A percentile compares a stretch with the other conserved stretches of the same genome.
Evolutionary conservation across 2,113 vertebrate genomes (phyloP).

Genomic region (Philantomba maxwellii): DNA sequence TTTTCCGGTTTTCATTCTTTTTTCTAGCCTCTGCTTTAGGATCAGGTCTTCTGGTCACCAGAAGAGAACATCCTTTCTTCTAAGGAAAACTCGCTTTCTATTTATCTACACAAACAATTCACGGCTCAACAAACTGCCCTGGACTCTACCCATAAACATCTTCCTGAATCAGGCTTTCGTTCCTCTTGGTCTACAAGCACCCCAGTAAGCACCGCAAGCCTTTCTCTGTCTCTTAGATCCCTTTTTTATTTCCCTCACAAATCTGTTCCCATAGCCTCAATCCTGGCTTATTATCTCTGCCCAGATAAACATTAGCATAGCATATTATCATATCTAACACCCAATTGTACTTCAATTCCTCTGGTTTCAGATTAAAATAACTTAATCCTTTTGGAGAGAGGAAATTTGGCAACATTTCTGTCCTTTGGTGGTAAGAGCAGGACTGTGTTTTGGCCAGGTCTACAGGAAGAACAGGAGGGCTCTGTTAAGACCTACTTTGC

Average conservation of each 20-base stretch:
- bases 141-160: neutral
- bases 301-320: slow-evolving; percentile 45
- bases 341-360: slow-evolving; percentile 29
- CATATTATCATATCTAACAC: slow-evolving; percentile 56
- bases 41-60: neutral
- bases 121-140: neutral
- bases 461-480: neutral
- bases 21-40: neutral
- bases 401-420: slow-evolving; percentile 44
- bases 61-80: neutral
- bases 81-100: neutral
- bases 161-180: neutral
- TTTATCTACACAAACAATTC: slow-evolving; percentile 1
- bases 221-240: slow-evolving; percentile 23
- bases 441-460: slow-evolving; percentile 22
- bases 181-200: neutral
- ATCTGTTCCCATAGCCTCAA: slow-evolving; percentile 17
- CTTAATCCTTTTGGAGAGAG: slow-evolving; percentile 44
- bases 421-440: slow-evolving; percentile 33
- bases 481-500: neutral
- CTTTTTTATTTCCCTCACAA: neutral
- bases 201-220: neutral
- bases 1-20: neutral
- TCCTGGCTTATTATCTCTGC: slow-evolving; percentile 35
- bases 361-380: slow-evolving; percentile 49